Percentiles rank a stretch among this genome's conserved stretches.
These are phyloP conservation scores for Hylaea fasciaria DNA, from an alignment of 2,888 invertebrate species.

Conservation along the genomic window DNA sequence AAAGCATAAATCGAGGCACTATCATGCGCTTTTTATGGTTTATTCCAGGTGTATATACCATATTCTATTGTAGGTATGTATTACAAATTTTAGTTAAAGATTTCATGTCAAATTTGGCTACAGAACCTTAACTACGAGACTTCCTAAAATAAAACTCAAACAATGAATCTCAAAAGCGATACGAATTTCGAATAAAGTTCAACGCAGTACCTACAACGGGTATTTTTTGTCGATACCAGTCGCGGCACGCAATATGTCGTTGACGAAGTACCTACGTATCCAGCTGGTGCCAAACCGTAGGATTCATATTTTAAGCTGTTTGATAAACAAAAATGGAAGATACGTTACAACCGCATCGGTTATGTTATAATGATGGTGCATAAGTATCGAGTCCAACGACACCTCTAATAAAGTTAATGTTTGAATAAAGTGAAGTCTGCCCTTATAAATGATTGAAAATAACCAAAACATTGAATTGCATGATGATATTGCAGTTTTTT, in stretches of 20 bases:
- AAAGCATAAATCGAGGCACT: slow-evolving; percentile 17
- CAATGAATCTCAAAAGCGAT: not conserved
- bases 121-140: not conserved
- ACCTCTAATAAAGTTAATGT: no score
- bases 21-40: slow-evolving; percentile 9
- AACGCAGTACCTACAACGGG: slow-evolving; percentile 9
- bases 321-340: slow-evolving; percentile 5
- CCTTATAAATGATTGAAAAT: no score
- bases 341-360: not conserved
- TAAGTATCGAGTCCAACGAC: no score
- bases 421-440: no score
- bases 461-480: no score
- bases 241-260: slow-evolving; percentile 59
- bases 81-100: no score
- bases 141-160: slow-evolving; percentile 12
- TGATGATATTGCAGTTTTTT: no score
- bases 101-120: no score
- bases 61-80: no score
- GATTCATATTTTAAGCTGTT: slow-evolving; percentile 56
- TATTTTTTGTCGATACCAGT: slow-evolving; percentile 56
- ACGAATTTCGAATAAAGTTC: slow-evolving; percentile 13
- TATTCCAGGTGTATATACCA: not conserved
- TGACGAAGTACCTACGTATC: slow-evolving; percentile 44
- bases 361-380: no score
- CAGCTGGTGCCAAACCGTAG: slow-evolving; percentile 48